Conservation (phyloP, 35 echinoderm and acorn worm genomes). For the Heliocidaris tuberculata region DNA sequence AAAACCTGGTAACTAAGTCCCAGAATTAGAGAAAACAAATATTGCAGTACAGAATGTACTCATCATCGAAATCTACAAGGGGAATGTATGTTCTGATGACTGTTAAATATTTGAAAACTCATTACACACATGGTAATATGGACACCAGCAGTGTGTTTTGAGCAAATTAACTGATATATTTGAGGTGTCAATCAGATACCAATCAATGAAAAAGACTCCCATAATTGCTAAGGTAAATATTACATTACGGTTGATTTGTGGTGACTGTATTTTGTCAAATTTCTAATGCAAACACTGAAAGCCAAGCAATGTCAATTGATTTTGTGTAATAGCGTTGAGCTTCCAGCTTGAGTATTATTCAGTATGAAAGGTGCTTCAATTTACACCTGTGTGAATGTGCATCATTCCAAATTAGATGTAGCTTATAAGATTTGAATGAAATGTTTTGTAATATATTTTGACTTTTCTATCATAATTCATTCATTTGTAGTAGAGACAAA, state of each 20-base stretch:
- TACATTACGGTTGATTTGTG: neutral
- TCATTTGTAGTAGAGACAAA: no score
- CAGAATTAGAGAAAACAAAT: neutral
- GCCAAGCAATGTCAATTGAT: conserved; percentile 1
- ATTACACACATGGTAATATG: neutral
- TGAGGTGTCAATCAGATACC: neutral
- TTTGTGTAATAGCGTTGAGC: neutral
- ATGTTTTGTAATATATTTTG: no score
- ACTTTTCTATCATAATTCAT: no score
- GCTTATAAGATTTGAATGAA: no score
- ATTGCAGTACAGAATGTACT: neutral
- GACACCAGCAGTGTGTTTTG: neutral
- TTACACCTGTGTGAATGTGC: neutral
- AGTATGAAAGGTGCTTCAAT: neutral
- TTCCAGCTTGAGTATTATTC: neutral
- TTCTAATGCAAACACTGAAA: neutral
- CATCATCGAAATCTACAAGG: neutral
- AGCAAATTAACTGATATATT: neutral
- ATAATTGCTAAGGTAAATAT: conserved; percentile 6
- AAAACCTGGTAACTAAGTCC: neutral
- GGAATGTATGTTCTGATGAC: neutral
- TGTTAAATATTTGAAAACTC: neutral
- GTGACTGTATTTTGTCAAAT: neutral
- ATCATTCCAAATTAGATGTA: neutral
- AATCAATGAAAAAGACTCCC: neutral